These are phyloP conservation scores for Hemibagrus wyckioides DNA, from an alignment of 2,113 vertebrate genomes.

Conservation along the genomic window DNA sequence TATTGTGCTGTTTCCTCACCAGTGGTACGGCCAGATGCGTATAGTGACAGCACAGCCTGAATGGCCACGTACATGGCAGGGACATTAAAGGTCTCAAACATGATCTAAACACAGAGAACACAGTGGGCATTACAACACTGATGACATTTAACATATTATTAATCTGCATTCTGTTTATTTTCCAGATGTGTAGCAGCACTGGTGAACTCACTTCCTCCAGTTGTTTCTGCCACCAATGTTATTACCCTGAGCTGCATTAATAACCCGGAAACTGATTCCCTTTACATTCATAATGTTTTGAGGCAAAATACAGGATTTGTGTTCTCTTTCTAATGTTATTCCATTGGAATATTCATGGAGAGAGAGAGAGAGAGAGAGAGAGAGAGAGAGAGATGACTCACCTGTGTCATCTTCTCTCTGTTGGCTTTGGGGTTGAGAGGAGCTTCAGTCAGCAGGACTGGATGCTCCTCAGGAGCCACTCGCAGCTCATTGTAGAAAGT, in stretches of 20 bases:
- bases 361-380: no score
- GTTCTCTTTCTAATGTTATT: background rate
- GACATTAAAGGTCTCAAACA: conserved; percentile 99
- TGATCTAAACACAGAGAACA: conserved; percentile 75
- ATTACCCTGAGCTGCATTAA: background rate
- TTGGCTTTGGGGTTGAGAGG: conserved; percentile 96
- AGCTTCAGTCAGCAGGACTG: conserved; percentile 88
- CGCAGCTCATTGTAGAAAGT: conserved; percentile 96
- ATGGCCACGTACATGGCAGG: conserved; percentile 99
- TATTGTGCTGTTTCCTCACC: conserved; percentile 72
- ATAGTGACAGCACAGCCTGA: conserved; percentile 97
- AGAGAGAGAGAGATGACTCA: conserved; percentile 32
- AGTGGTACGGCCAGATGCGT: conserved; percentile 97
- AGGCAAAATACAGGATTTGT: background rate
- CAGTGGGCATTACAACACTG: background rate
- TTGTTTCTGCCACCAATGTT: background rate
- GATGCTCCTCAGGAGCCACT: conserved; percentile 90
- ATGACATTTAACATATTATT: background rate
- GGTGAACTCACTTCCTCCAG: background rate
- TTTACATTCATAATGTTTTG: background rate
- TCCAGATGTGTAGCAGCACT: background rate
- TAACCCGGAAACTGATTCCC: background rate
- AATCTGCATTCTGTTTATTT: background rate
- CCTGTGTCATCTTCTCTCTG: conserved; percentile 97
- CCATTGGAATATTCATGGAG: background rate